phyloP scores from a whole-genome alignment of 2,113 vertebrate genomes.

The Seriola rivoliana region DNA sequence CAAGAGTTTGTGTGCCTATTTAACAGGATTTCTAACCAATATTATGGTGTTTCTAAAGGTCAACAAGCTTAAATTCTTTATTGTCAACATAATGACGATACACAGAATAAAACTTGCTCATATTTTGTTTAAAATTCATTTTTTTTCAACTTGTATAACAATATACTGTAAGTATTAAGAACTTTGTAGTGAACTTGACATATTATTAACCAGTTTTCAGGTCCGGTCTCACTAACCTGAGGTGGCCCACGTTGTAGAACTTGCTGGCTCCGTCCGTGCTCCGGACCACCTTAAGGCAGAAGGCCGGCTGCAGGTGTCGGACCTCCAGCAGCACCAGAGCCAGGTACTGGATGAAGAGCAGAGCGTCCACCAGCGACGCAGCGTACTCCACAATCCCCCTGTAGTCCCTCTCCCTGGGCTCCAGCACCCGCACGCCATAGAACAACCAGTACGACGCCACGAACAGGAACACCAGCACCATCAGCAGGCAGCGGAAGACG shows the following conservation, averaged over 20 bases:
- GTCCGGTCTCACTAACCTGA: conserved; percentile 84
- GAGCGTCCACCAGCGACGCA: conserved; percentile 90
- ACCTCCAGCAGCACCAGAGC: conserved; percentile 93
- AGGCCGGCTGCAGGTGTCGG: conserved; percentile 92
- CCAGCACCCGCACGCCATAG: conserved; percentile 91
- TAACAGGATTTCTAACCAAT: too few relatives aligned
- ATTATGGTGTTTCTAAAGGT: too few relatives aligned
- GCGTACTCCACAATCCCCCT: conserved; percentile 93
- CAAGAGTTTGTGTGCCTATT: too few relatives aligned
- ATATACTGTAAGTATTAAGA: too few relatives aligned
- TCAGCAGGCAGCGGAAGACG: conserved; percentile 90
- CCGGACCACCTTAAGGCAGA: conserved; percentile 93
- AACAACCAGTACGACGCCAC: conserved; percentile 95
- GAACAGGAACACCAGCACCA: conserved; percentile 93
- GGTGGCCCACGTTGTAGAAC: conserved; percentile 94
- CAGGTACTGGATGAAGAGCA: conserved; percentile 95
- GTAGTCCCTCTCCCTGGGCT: conserved; percentile 88
- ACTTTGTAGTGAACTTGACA: background rate
- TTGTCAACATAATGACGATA: too few relatives aligned
- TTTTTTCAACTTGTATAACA: too few relatives aligned
- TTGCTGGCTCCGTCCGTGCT: conserved; percentile 91
- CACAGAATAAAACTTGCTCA: too few relatives aligned
- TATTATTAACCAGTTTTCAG: background rate
- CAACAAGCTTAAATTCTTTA: too few relatives aligned
- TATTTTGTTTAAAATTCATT: too few relatives aligned